Base-by-base conservation (phyloP, 2,888 invertebrate genomes). In the Drosophila monieri region DNA sequence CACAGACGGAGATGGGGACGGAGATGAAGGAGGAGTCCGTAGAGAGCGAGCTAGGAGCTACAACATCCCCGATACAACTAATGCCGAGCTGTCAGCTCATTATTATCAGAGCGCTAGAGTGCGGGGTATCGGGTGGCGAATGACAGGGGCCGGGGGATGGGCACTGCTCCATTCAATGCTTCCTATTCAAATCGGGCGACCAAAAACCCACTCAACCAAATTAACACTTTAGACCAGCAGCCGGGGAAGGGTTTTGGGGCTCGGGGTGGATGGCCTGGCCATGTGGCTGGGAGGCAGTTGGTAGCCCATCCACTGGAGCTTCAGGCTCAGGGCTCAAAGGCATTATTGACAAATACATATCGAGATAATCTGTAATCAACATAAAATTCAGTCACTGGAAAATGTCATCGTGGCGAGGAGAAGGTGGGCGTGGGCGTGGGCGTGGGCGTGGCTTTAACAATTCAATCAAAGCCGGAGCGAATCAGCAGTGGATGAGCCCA, bases 341-440 rank as follows among this genome's bases (percentile, higher is more conserved):
- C 81, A 83, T 85, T 80, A 80, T 84, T 84, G 86, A 80, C 83
- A 83, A 69, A 85, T 83, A 85, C 35, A 60, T 43, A 23, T 58
- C 32, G 23, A 58, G 46, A 56, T 41, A 88, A 85, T 85, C 85
- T 85, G 80, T 85, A 88, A 88, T 85, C 85, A 85, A 85, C 88
- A 85, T 85, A 85, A 85, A 85, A 80, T 80, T 83, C 85, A 85
- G 83, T 75, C 85, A 87, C 74, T 85, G 85, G 80, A 88, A 85
- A 85, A 85, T 87, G 85, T 78, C 85, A 86, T 84, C 84, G 78
- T 43, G 18, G 14, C 44, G 55, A 9, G 39, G 46, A 3, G 61
- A 14, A 27, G 48, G 21, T n/a, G n/a, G n/a, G n/a, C n/a, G n/a
- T 35, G 27, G 27, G 47, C 8, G 41, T 39, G 55, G 66, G 46